Evolutionary conservation across 2,113 vertebrate species (phyloP), one percentile per base, ranked within the genome.

Genomic region (Phoxinus phoxinus): DNA sequence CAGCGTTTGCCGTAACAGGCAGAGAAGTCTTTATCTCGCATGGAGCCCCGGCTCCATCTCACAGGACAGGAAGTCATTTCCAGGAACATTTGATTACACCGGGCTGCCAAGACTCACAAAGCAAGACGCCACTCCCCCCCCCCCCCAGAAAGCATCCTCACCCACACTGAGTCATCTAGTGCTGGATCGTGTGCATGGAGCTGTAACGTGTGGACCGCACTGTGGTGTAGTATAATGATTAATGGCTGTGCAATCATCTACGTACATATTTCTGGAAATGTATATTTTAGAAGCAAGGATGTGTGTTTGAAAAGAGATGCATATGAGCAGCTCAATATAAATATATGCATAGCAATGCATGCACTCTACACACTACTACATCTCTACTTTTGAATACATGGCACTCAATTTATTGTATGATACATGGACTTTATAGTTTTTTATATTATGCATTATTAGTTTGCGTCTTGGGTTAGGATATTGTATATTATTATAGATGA

Each of bases 61-160:
- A 11, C 63, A 37, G 63, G 80, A 84, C 87, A 86, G 85, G 87
- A 89, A 89, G 84, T 79, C 84, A 79, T 88, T 90, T 89, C 90
- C 90, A 84, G 90, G 81, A 90, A 89, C 86, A 87, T 88, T 88
- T 90, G 90, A 88, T 89, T 88, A 87, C 77, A 81, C 72, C 59
- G 27, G 69, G 65, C 85, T 90, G 89, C 85, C 86, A 85, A 88
- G 88, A 88, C 85, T 83, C 85, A 89, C 85, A 87, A 83, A 79
- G 84, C 63, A 85, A 88, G 85, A 86, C 58, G 72, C 85, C 88
- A 83, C 88, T 84, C 83, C 76, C 85, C 83, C 30, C 30, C 83
- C 76, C 85, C 83, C 30, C 30, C 81, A 84, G 85, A 82, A 84
- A 85, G 88, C 88, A 72, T 84, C 83, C 78, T 86, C 78, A 35